These are phyloP conservation scores for Clinocottus analis DNA, from an alignment of 2,113 vertebrate genomes.

Conservation along the genomic window DNA sequence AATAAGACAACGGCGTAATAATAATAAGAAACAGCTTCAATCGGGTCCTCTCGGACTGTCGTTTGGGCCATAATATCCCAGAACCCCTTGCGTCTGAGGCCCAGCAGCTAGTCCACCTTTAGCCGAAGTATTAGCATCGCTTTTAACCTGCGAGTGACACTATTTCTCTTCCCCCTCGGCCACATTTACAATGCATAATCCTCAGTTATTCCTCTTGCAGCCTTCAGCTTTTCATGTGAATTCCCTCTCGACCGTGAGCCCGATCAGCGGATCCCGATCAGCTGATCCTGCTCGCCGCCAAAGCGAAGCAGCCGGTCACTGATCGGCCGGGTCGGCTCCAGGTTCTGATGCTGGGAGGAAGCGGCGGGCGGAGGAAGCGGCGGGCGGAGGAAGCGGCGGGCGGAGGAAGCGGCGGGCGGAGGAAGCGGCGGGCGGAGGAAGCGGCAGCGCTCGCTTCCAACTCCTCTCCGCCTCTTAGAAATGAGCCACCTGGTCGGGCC, in stretches of 20 bases:
- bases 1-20: too few relatives aligned
- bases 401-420: neutral
- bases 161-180: neutral
- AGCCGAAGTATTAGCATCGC: neutral
- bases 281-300: conserved; percentile 12
- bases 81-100: neutral
- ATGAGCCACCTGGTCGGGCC: conserved; percentile 57
- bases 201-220: neutral
- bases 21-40: too few relatives aligned
- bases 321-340: conserved; percentile 17
- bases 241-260: neutral
- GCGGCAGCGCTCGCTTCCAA: neutral
- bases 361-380: neutral
- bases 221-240: conserved; percentile 9
- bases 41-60: too few relatives aligned
- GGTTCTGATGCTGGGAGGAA: conserved; percentile 12
- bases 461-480: conserved; percentile 39
- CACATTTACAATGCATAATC: neutral
- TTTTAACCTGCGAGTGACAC: neutral
- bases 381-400: neutral
- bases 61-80: too few relatives aligned
- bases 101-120: conserved; percentile 5
- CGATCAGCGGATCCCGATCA: conserved; percentile 8
- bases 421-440: neutral
- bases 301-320: conserved; percentile 29